Percentiles rank a stretch among this genome's conserved stretches.
phyloP scores from a whole-genome alignment of 2,888 invertebrate species.

The Drosophila koepferae region DNA sequence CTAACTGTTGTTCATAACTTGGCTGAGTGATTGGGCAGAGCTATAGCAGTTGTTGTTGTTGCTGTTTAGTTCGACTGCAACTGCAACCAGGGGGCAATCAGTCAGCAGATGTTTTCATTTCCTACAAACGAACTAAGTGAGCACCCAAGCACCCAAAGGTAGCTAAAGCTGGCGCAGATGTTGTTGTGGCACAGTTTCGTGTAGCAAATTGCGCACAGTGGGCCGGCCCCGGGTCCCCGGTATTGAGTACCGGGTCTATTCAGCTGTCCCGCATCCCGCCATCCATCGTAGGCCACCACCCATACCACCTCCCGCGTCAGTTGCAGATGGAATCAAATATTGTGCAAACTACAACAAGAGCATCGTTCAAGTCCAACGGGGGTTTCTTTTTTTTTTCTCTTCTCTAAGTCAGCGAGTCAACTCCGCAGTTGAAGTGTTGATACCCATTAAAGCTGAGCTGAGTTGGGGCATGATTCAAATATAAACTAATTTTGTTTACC shows the following conservation, averaged over 20 bases:
- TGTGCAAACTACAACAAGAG: constrained; percentile 76
- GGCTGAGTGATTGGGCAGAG: constrained; percentile 75
- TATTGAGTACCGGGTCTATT: constrained; percentile 49
- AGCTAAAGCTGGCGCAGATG: constrained; percentile 69
- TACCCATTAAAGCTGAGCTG: not conserved
- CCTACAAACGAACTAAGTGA: constrained; percentile 69
- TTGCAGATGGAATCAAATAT: constrained; percentile 79
- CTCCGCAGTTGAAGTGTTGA: constrained; percentile 31
- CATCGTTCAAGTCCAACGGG: constrained; percentile 73
- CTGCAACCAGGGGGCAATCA: constrained; percentile 77
- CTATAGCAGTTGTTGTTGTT: constrained; percentile 17
- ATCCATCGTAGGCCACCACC: not conserved
- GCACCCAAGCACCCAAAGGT: constrained; percentile 59
- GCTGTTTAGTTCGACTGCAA: constrained; percentile 31
- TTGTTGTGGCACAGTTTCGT: constrained; percentile 77
- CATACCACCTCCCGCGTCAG: constrained; percentile 22
- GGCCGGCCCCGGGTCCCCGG: constrained; percentile 66
- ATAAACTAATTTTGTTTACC: not conserved
- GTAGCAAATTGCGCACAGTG: constrained; percentile 78
- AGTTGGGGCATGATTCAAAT: not conserved
- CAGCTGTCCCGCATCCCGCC: not conserved
- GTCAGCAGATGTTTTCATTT: constrained; percentile 82
- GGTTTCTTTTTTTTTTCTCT: constrained; percentile 28
- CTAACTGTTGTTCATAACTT: constrained; percentile 80
- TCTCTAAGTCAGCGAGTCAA: constrained; percentile 31